These are phyloP conservation scores for Oreonectes daqikongensis DNA, from an alignment of 2,797 vertebrate genomes.

Conservation along the genomic window DNA sequence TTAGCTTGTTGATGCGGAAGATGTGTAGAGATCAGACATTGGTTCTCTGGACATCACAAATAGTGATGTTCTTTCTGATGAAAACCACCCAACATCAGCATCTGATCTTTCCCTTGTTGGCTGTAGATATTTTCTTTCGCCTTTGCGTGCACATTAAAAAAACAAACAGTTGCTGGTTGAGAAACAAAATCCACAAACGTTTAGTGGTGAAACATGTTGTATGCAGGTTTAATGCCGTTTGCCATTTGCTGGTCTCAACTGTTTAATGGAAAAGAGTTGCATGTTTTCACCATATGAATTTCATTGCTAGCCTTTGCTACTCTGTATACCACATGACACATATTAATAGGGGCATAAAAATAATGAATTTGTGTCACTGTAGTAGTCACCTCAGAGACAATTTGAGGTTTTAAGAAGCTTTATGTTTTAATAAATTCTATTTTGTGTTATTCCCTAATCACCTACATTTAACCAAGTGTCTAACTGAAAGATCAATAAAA, in stretches of 20 bases:
- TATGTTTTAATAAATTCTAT: too few species aligned
- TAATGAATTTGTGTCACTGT: neutral
- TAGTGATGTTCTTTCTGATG: conserved; percentile 3
- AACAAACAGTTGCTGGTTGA: conserved; percentile 11
- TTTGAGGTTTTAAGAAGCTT: too few species aligned
- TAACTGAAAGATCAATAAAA: too few species aligned
- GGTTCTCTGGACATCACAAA: conserved; percentile 17
- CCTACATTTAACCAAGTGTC: too few species aligned
- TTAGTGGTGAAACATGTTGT: conserved; percentile 10
- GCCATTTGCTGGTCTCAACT: neutral
- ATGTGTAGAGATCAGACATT: conserved; percentile 4
- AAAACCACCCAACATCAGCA: conserved; percentile 12
- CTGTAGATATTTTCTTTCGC: conserved; percentile 7
- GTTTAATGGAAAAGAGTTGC: conserved; percentile 5
- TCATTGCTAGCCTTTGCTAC: neutral
- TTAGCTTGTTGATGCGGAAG: conserved; percentile 15
- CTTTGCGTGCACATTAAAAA: conserved; percentile 11
- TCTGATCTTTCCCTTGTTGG: conserved; percentile 17
- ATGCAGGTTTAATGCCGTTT: conserved; percentile 12
- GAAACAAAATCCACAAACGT: conserved; percentile 9
- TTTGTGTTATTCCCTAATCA: too few species aligned
- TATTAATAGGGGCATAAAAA: conserved; percentile 15
- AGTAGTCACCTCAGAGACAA: too few species aligned
- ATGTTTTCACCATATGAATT: conserved; percentile 3
- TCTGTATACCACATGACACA: neutral